phyloP scores from a whole-genome alignment of 2,113 vertebrate genomes.

The Probosciger aterrimus region DNA sequence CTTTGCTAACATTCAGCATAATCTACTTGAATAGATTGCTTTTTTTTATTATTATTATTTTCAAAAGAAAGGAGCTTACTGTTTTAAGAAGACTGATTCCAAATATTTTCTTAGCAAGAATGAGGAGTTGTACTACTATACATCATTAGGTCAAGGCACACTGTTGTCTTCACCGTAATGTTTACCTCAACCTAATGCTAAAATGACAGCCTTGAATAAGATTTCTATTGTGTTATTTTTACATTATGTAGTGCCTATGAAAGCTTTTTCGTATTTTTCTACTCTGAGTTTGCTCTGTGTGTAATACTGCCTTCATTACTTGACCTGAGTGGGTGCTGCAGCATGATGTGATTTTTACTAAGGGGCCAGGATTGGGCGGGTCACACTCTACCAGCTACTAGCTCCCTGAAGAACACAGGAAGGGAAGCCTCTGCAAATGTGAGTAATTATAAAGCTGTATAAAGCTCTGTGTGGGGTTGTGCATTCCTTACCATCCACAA shows the following conservation, averaged over 20 bases:
- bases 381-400: neutral
- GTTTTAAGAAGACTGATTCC: neutral
- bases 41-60: neutral
- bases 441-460: neutral
- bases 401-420: neutral
- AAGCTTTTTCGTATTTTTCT: neutral
- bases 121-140: neutral
- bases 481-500: neutral
- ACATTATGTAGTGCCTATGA: neutral
- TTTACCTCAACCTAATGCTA: neutral
- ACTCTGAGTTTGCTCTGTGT: neutral
- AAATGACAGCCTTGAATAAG: neutral
- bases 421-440: neutral
- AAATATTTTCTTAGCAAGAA: neutral
- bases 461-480: neutral
- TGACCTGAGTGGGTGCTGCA: neutral
- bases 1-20: neutral
- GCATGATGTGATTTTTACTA: neutral
- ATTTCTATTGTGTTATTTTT: neutral
- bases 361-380: neutral
- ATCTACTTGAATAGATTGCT: neutral
- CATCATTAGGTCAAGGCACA: neutral
- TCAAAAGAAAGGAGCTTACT: neutral
- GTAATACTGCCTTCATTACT: neutral
- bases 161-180: neutral